A percentile compares a stretch with the other conserved stretches of the same genome.
phyloP scores from a whole-genome alignment of 2,113 vertebrate genomes.

The Crotalus helleri region DNA sequence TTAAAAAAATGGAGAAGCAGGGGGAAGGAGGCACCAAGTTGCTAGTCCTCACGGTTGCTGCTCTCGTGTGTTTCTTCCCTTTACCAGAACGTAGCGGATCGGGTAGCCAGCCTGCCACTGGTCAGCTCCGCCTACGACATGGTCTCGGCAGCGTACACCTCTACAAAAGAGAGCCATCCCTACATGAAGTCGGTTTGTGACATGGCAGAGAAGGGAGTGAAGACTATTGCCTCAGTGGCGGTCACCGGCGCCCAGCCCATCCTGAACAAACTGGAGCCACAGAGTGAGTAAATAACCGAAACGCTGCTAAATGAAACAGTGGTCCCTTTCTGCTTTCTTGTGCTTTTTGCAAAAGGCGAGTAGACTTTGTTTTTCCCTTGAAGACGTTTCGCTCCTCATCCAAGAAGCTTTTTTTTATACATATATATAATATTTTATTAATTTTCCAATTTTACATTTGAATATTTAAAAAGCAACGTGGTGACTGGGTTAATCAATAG shows the following conservation, averaged over 20 bases:
- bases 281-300: conserved; percentile 72
- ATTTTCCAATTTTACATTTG: too few species aligned
- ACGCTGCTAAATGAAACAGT: not conserved
- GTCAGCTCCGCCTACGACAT: conserved; percentile 79
- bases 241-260: conserved; percentile 82
- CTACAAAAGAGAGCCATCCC: conserved; percentile 83
- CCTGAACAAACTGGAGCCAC: conserved; percentile 83
- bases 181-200: conserved; percentile 78
- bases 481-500: too few species aligned
- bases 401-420: not conserved
- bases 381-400: not conserved
- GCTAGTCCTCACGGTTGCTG: too few species aligned
- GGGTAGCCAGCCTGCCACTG: conserved; percentile 76
- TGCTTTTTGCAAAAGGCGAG: not conserved
- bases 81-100: conserved; percentile 69
- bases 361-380: not conserved
- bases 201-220: conserved; percentile 73
- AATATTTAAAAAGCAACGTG: too few species aligned
- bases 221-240: conserved; percentile 49
- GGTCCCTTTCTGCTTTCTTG: too few species aligned
- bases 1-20: too few species aligned
- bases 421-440: too few species aligned
- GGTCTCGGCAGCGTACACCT: conserved; percentile 73
- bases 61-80: not conserved
- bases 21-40: too few species aligned